These are phyloP conservation scores for Nomada ruficornis DNA, from an alignment of 2,888 invertebrate species.

Conservation along the genomic window DNA sequence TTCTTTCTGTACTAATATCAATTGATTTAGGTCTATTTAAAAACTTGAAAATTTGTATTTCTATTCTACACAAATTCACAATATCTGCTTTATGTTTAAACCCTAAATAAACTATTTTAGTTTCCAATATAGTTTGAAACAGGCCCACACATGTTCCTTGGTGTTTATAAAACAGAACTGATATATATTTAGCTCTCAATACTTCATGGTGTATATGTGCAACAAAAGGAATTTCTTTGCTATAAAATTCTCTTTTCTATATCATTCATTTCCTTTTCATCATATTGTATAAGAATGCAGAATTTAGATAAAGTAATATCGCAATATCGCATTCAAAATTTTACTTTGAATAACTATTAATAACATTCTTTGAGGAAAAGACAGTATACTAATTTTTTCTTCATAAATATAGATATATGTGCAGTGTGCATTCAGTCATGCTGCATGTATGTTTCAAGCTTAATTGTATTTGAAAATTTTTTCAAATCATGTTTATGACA, in stretches of 20 bases:
- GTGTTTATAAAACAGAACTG: conserved; percentile 79
- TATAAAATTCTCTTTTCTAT: background rate
- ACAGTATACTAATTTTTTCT: background rate
- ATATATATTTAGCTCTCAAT: conserved; percentile 79
- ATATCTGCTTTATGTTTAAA: conserved; percentile 30
- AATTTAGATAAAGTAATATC: background rate
- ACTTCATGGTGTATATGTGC: conserved; percentile 28
- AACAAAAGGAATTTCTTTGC: conserved; percentile 7
- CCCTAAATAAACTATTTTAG: conserved; percentile 65
- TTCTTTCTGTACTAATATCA: background rate
- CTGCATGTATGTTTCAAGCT: background rate
- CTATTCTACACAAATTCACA: background rate
- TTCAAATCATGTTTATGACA: background rate
- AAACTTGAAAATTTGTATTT: conserved; percentile 13
- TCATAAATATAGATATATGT: background rate
- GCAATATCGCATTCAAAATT: conserved; percentile 11
- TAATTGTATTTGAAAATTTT: background rate
- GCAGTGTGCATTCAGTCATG: background rate
- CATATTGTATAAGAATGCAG: background rate
- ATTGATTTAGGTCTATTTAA: background rate
- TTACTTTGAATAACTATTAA: conserved; percentile 29
- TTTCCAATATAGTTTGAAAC: conserved; percentile 63
- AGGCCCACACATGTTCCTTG: conserved; percentile 71
- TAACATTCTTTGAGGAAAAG: conserved; percentile 38
- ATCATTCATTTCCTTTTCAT: background rate